A percentile compares a stretch with the other conserved stretches of the same genome.
These are phyloP conservation scores for Dolichoris vasculosae DNA, from an alignment of 1,140 invertebrate genomes.

Conservation along the genomic window DNA sequence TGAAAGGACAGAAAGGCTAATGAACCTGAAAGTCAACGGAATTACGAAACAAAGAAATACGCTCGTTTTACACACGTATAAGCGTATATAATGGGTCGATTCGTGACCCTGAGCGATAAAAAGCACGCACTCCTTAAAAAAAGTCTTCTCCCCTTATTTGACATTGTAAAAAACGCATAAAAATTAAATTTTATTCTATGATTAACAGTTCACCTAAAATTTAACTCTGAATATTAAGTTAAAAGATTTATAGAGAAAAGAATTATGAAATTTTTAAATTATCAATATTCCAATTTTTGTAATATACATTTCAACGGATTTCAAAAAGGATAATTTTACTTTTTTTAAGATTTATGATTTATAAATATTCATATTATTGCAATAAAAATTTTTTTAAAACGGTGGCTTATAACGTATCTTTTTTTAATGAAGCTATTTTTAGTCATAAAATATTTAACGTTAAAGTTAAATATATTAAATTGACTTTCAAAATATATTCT, in stretches of 20 bases:
- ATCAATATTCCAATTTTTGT: too few species aligned
- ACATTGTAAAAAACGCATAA: neutral
- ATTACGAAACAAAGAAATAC: conserved; percentile 42
- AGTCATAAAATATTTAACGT: too few species aligned
- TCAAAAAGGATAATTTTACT: too few species aligned
- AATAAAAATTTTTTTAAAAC: too few species aligned
- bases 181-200: neutral
- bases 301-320: too few species aligned
- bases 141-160: conserved; percentile 1
- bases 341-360: too few species aligned
- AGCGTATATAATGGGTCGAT: conserved; percentile 7
- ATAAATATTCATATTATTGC: too few species aligned
- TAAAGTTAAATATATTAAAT: too few species aligned
- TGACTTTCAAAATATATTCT: too few species aligned
- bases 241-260: neutral
- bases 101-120: conserved; percentile 25
- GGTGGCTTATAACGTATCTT: too few species aligned
- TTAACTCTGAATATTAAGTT: neutral
- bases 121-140: conserved; percentile 17
- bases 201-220: neutral
- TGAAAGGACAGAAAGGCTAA: conserved; percentile 21
- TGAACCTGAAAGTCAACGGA: conserved; percentile 18
- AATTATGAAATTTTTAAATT: neutral
- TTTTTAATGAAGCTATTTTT: too few species aligned
- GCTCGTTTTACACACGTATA: neutral